These are phyloP conservation scores for Melanargia galathea DNA, from an alignment of 2,888 invertebrate species.

Conservation along the genomic window DNA sequence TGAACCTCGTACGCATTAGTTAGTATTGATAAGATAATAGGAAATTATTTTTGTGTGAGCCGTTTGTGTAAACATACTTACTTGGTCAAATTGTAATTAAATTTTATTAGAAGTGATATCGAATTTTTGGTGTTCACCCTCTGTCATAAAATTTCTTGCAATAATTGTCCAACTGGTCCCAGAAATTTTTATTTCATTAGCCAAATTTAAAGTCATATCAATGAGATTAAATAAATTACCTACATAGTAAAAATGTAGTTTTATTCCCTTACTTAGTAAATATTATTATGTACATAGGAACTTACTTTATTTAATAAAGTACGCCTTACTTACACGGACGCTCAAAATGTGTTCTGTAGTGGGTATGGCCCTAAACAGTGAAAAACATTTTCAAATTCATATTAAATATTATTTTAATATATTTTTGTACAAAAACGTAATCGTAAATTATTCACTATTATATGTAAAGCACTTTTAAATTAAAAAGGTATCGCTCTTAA, in stretches of 20 bases:
- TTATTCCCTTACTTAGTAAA: constrained; percentile 36
- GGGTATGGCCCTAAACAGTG: too few relatives aligned
- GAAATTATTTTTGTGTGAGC: constrained; percentile 28
- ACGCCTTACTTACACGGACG: too few relatives aligned
- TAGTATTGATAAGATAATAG: constrained; percentile 32
- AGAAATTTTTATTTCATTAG: constrained; percentile 70
- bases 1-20: constrained; percentile 26
- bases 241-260: constrained; percentile 62
- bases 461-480: not conserved
- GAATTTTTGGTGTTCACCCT: not conserved
- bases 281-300: too few relatives aligned
- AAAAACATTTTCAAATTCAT: too few relatives aligned
- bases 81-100: constrained; percentile 30
- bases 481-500: not conserved
- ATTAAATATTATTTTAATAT: too few relatives aligned
- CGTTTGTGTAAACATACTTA: constrained; percentile 34
- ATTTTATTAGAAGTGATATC: constrained; percentile 4
- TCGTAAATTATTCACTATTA: too few relatives aligned
- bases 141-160: constrained; percentile 33
- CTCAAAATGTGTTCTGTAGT: too few relatives aligned
- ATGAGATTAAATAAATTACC: constrained; percentile 78
- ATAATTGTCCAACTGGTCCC: constrained; percentile 56
- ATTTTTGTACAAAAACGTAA: not conserved
- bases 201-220: constrained; percentile 81
- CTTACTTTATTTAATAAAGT: too few relatives aligned